phyloP scores from a whole-genome alignment of 2,888 invertebrate genomes.

The Pristionchus japonicus region DNA sequence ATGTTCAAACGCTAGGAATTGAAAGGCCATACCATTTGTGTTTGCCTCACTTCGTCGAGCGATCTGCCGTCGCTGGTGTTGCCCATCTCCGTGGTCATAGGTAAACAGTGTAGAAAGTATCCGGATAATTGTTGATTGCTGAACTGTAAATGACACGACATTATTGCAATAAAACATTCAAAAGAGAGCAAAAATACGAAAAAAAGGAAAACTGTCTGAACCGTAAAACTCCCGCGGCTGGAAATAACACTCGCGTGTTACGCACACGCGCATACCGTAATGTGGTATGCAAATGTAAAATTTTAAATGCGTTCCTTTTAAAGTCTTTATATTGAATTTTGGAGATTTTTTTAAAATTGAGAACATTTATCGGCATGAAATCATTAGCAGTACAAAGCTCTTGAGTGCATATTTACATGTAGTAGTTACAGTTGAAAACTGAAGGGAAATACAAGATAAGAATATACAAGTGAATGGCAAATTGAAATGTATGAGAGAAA shows the following conservation, averaged over 20 bases:
- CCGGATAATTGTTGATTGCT: not conserved
- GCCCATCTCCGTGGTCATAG: not conserved
- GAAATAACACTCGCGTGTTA: not conserved
- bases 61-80: constrained; percentile 2
- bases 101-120: not conserved
- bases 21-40: not conserved
- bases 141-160: not conserved
- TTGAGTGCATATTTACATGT: not conserved
- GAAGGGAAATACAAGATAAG: not conserved
- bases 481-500: not conserved
- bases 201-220: not conserved
- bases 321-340: not conserved
- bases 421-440: not conserved
- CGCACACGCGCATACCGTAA: not conserved
- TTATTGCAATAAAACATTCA: too few species aligned
- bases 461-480: not conserved
- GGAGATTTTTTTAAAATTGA: not conserved
- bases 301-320: not conserved
- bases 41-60: not conserved
- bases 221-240: not conserved
- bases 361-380: not conserved
- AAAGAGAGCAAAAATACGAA: not conserved
- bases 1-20: not conserved
- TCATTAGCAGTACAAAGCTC: not conserved
- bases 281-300: not conserved